Percentiles rank a stretch among this genome's conserved stretches.
Conservation (phyloP, 2,113 vertebrate genomes). For the Holacanthus passer region DNA sequence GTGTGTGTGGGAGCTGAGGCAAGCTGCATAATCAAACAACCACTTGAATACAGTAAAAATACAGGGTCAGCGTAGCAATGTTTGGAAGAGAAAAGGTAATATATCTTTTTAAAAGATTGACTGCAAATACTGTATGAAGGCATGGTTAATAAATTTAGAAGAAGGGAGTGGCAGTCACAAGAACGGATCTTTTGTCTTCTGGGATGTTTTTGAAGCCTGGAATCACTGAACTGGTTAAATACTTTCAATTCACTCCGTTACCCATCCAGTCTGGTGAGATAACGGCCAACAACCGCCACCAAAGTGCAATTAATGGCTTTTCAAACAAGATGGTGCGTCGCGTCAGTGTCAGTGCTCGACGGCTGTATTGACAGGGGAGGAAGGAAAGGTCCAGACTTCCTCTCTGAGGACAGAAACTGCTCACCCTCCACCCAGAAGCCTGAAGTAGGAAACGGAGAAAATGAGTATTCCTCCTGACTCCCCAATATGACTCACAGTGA, state of each 20-base stretch:
- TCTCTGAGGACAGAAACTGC: slow-evolving; percentile 46
- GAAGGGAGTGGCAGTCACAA: slow-evolving; percentile 43
- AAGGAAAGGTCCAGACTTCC: slow-evolving; percentile 73
- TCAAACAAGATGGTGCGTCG: neutral
- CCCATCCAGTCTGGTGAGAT: slow-evolving; percentile 63
- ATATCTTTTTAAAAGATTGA: neutral
- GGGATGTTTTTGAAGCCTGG: slow-evolving; percentile 1
- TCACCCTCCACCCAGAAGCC: slow-evolving; percentile 47
- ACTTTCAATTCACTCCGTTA: neutral
- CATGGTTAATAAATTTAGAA: neutral
- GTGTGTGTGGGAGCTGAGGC: slow-evolving; percentile 13
- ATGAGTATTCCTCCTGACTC: slow-evolving; percentile 30
- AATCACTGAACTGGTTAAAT: neutral
- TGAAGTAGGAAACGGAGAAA: slow-evolving; percentile 40
- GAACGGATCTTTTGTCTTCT: slow-evolving; percentile 1
- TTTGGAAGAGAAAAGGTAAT: neutral
- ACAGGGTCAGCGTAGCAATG: neutral
- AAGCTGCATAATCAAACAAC: slow-evolving; percentile 19
- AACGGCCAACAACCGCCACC: slow-evolving; percentile 31
- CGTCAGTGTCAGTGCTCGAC: slow-evolving; percentile 6
- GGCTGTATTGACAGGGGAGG: slow-evolving; percentile 40
- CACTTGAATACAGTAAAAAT: neutral
- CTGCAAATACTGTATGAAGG: neutral
- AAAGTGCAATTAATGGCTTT: slow-evolving; percentile 3
- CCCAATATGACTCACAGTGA: slow-evolving; percentile 22